A percentile compares a stretch with the other conserved stretches of the same genome.
phyloP scores from a whole-genome alignment of 2,113 vertebrate species.

The Cairina moschata region DNA sequence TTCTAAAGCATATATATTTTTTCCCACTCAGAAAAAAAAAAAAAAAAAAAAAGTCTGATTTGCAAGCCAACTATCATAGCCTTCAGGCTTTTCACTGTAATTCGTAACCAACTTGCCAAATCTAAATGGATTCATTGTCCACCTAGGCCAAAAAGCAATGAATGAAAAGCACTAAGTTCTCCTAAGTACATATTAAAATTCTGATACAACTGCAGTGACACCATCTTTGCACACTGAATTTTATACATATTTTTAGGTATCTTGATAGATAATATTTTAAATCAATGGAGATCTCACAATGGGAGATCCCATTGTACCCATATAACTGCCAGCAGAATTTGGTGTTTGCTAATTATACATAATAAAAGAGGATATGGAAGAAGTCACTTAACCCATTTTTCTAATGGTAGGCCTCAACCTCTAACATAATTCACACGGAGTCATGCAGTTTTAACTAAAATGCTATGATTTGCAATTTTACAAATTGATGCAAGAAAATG shows the following conservation, averaged over 20 bases:
- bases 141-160: background rate
- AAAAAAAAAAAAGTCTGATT: background rate
- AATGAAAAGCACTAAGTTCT: background rate
- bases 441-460: slow-evolving; percentile 52
- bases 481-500: background rate
- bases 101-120: background rate
- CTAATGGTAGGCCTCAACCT: background rate
- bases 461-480: background rate
- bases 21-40: background rate
- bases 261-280: background rate
- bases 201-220: background rate
- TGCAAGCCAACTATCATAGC: background rate
- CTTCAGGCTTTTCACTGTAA: background rate
- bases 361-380: background rate
- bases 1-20: background rate
- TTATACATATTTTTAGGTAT: background rate
- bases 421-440: background rate
- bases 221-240: background rate
- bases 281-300: background rate
- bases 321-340: background rate
- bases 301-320: background rate
- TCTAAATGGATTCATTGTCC: background rate
- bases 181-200: background rate
- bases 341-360: background rate
- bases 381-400: background rate